Percentiles rank a stretch among this genome's conserved stretches.
Evolutionary conservation across 1,140 invertebrate species (phyloP).

Genomic region (Calliopsis andreniformis): DNA sequence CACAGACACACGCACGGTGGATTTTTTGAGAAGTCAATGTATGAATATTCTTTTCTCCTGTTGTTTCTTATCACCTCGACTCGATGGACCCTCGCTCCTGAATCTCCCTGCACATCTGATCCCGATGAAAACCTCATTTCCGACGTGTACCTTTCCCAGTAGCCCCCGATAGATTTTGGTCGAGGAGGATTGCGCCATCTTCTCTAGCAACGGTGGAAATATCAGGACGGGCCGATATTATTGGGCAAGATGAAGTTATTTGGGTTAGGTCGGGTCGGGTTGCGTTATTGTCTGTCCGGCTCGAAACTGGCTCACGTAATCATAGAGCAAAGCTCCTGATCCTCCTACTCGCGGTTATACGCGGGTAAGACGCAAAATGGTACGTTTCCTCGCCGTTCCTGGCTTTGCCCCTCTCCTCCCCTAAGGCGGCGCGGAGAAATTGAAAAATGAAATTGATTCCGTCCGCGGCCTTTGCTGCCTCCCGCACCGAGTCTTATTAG

Average conservation of each 20-base stretch:
- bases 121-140: slow-evolving; percentile 65
- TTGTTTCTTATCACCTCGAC: too few relatives aligned
- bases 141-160: slow-evolving; percentile 37
- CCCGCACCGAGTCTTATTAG: slow-evolving; percentile 51
- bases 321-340: slow-evolving; percentile 69
- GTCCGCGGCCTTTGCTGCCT: slow-evolving; percentile 47
- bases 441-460: slow-evolving; percentile 69
- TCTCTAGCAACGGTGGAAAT: slow-evolving; percentile 50
- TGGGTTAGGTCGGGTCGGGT: slow-evolving; percentile 65
- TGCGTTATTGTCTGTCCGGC: slow-evolving; percentile 65
- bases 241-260: slow-evolving; percentile 69
- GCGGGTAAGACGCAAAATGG: slow-evolving; percentile 63
- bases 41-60: too few relatives aligned
- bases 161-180: slow-evolving; percentile 46
- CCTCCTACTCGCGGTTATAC: slow-evolving; percentile 52
- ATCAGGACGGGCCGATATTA: slow-evolving; percentile 58
- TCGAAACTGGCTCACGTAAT: slow-evolving; percentile 64
- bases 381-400: slow-evolving; percentile 52
- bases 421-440: slow-evolving; percentile 53
- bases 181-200: slow-evolving; percentile 49
- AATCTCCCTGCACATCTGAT: too few relatives aligned
- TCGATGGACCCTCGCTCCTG: too few relatives aligned
- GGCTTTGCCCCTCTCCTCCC: slow-evolving; percentile 51
- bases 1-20: too few relatives aligned
- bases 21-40: too few relatives aligned